phyloP scores from a whole-genome alignment of 2,888 invertebrate genomes.

The Trichogramma evanescens region DNA sequence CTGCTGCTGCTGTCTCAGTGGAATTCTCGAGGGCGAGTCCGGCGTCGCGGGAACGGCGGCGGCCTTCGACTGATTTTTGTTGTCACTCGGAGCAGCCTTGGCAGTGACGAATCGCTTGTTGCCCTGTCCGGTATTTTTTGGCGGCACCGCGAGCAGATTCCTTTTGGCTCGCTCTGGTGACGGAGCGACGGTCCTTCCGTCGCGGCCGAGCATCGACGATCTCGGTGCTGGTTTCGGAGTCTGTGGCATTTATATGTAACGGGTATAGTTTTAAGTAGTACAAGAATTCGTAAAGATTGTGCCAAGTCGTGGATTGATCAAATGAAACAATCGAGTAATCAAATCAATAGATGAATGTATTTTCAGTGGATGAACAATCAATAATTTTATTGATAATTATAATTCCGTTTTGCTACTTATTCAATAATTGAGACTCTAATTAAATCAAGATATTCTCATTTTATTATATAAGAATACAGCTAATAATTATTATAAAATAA shows the following conservation, averaged over 20 bases:
- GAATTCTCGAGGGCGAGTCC: slow-evolving; percentile 39
- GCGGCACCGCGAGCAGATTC: slow-evolving; percentile 16
- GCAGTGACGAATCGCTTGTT: slow-evolving; percentile 21
- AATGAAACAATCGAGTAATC: no score
- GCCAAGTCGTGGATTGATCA: no score
- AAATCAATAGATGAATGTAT: no score
- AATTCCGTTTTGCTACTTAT: no score
- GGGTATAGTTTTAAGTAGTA: no score
- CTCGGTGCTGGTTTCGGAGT: neutral
- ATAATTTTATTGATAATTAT: no score
- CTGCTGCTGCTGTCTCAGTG: slow-evolving; percentile 26
- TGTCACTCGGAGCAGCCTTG: neutral
- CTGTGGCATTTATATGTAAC: neutral
- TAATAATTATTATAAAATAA: no score
- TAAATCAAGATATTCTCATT: no score
- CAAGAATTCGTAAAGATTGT: no score
- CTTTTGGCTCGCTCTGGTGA: slow-evolving; percentile 13
- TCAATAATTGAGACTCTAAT: no score
- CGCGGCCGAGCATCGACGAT: neutral
- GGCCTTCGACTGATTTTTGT: slow-evolving; percentile 3
- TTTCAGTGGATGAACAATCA: no score
- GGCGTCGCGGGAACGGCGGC: slow-evolving; percentile 23
- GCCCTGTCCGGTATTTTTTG: slow-evolving; percentile 20
- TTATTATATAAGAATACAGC: no score
- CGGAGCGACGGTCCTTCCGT: neutral